phyloP scores from a whole-genome alignment of 1,140 invertebrate species.

The Bombus vancouverensis region DNA sequence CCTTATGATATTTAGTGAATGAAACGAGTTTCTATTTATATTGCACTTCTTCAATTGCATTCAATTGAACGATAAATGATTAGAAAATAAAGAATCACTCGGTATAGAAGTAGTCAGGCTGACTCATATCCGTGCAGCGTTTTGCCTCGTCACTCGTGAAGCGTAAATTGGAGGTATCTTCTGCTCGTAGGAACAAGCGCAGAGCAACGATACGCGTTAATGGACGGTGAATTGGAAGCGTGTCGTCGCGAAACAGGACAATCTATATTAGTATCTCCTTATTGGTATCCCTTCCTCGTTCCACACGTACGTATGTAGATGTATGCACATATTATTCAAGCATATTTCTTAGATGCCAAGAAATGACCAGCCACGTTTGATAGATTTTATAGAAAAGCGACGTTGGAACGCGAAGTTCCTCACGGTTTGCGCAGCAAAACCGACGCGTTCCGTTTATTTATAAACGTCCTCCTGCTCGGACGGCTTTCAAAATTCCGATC shows the following conservation, averaged over 20 bases:
- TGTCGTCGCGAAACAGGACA: slow-evolving; percentile 18
- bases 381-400: not conserved
- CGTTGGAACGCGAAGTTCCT: not conserved
- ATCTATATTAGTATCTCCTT: slow-evolving; percentile 16
- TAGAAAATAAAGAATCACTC: not conserved
- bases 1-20: not conserved
- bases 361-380: not conserved
- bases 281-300: not conserved
- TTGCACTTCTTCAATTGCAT: not conserved
- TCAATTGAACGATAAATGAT: not conserved
- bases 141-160: not conserved
- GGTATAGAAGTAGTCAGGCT: not conserved
- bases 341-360: slow-evolving; percentile 36
- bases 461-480: slow-evolving; percentile 30
- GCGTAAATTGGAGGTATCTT: slow-evolving; percentile 7
- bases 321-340: not conserved
- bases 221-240: slow-evolving; percentile 14
- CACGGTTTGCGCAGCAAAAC: slow-evolving; percentile 4
- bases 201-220: not conserved
- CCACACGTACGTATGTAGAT: no score
- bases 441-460: slow-evolving; percentile 29
- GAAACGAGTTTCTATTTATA: not conserved
- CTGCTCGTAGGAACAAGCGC: not conserved
- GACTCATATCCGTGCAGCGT: not conserved
- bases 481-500: slow-evolving; percentile 38